Conservation (phyloP, 2,113 vertebrate genomes). For the Noctilio leporinus region DNA sequence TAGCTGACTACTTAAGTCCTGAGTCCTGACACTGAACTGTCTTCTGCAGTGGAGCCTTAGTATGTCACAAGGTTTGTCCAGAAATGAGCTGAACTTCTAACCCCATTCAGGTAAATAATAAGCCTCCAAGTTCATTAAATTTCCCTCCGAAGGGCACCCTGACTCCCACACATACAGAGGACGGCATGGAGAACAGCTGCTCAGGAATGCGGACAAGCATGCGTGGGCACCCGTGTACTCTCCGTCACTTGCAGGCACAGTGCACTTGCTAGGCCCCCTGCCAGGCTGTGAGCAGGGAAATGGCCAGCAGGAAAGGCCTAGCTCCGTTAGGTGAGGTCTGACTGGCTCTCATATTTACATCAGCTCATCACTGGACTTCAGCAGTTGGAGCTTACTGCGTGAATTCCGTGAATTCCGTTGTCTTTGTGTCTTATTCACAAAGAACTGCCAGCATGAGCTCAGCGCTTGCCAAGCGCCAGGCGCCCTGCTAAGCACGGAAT, state of each 20-base stretch:
- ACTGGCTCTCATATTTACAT: not conserved
- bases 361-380: not conserved
- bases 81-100: not conserved
- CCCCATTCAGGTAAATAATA: not conserved
- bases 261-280: no score
- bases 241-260: not conserved
- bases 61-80: not conserved
- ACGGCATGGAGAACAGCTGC: not conserved
- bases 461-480: not conserved
- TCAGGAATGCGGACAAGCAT: not conserved
- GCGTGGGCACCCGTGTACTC: fast-evolving
- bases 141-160: not conserved
- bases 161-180: no score
- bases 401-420: not conserved
- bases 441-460: not conserved
- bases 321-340: not conserved
- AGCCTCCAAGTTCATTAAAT: not conserved
- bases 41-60: not conserved
- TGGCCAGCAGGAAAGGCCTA: not conserved
- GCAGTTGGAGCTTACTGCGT: not conserved
- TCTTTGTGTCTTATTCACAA: not conserved
- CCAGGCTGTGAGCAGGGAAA: not conserved
- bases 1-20: not conserved
- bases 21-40: not conserved
- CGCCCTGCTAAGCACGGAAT: not conserved